These are phyloP conservation scores for Gymnothorax reevesii DNA, from an alignment of 2,797 vertebrate genomes.

Conservation along the genomic window DNA sequence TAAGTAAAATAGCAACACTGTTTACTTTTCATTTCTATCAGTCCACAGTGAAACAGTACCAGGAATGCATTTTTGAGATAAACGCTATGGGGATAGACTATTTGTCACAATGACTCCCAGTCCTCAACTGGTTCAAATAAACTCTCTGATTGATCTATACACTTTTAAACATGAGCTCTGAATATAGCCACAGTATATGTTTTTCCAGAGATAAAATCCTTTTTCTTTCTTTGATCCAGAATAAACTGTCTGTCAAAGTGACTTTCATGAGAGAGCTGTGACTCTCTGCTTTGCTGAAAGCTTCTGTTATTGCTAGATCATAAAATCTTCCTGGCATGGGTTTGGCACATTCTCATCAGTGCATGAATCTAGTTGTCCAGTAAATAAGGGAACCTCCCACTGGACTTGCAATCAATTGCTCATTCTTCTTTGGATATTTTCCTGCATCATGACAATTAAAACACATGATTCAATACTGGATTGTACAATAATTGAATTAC, in stretches of 20 bases:
- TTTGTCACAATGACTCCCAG: neutral
- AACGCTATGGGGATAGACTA: neutral
- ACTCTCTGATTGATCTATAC: neutral
- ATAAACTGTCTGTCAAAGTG: neutral
- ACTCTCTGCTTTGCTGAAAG: neutral
- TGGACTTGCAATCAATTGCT: neutral
- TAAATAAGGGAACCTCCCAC: neutral
- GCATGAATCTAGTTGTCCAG: neutral
- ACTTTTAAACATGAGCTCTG: neutral
- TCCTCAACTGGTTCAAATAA: neutral
- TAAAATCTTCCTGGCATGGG: neutral
- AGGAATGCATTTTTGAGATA: neutral
- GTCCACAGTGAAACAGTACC: neutral
- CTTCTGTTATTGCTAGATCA: neutral
- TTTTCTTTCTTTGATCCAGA: neutral
- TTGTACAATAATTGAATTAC: no score
- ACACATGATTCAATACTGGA: neutral
- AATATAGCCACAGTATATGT: neutral
- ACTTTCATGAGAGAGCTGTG: neutral
- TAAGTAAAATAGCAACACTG: neutral
- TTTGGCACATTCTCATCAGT: neutral
- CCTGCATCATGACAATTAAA: neutral
- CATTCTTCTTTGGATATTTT: neutral
- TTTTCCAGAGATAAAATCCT: neutral
- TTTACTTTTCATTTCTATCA: neutral